These are phyloP conservation scores for Melanaphis sacchari DNA, from an alignment of 1,140 invertebrate genomes.

Conservation along the genomic window DNA sequence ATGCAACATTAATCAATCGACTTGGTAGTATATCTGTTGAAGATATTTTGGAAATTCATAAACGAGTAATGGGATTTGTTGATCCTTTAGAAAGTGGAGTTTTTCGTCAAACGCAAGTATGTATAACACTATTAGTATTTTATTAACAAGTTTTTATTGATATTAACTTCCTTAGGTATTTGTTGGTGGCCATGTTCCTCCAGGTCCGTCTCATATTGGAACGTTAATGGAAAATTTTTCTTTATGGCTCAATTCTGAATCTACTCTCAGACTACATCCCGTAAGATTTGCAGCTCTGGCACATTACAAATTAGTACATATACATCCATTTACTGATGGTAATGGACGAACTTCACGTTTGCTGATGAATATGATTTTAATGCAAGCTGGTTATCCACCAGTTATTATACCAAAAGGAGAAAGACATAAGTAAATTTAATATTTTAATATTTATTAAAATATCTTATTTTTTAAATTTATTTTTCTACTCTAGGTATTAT, in stretches of 20 bases:
- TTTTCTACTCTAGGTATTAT: conserved; percentile 71
- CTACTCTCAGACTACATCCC: conserved; percentile 82
- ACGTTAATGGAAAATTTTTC: conserved; percentile 87
- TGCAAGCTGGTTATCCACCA: conserved; percentile 96
- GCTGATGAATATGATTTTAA: conserved; percentile 96
- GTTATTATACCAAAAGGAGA: conserved; percentile 95
- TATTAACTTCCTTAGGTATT: conserved; percentile 65
- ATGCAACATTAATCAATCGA: conserved; percentile 83
- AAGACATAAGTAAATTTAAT: conserved; percentile 64
- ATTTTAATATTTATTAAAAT: neutral
- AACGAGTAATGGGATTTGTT: conserved; percentile 90
- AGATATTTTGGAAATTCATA: conserved; percentile 93
- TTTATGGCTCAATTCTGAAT: conserved; percentile 89
- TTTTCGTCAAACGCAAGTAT: conserved; percentile 83
- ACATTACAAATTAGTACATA: conserved; percentile 95
- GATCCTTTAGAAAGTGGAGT: conserved; percentile 87
- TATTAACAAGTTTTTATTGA: neutral
- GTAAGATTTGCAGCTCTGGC: conserved; percentile 92
- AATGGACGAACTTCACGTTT: conserved; percentile 94
- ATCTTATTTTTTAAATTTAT: conserved; percentile 2
- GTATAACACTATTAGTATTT: neutral
- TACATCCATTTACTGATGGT: conserved; percentile 92
- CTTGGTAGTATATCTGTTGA: conserved; percentile 77
- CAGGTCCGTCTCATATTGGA: conserved; percentile 79
- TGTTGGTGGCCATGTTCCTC: conserved; percentile 90